A percentile compares a stretch with the other conserved stretches of the same genome.
phyloP scores from a whole-genome alignment of 2,888 invertebrate genomes.

The Drosophila colorata region DNA sequence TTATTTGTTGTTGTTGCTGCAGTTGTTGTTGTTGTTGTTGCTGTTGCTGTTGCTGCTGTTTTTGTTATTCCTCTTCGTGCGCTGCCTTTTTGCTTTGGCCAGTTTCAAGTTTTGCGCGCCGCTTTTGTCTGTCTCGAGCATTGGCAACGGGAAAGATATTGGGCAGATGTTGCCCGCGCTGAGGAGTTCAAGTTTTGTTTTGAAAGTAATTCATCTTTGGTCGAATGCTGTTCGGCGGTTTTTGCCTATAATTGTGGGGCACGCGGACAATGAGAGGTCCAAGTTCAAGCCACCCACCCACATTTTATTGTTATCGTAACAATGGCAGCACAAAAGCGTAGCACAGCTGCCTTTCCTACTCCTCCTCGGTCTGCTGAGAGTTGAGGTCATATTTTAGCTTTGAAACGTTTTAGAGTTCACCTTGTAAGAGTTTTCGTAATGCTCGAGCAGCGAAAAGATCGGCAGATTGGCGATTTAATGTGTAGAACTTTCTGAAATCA shows the following conservation, averaged over 20 bases:
- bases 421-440: constrained; percentile 25
- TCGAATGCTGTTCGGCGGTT: constrained; percentile 33
- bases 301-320: constrained; percentile 79
- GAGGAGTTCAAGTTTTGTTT: constrained; percentile 64
- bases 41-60: constrained; percentile 14
- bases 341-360: constrained; percentile 64
- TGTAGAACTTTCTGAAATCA: not conserved
- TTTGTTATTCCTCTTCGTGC: constrained; percentile 6
- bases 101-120: constrained; percentile 49
- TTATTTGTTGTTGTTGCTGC: constrained; percentile 42
- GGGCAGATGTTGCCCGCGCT: constrained; percentile 54
- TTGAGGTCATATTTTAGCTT: constrained; percentile 34
- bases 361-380: constrained; percentile 17
- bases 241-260: constrained; percentile 72
- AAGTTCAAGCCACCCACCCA: constrained; percentile 79
- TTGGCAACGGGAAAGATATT: constrained; percentile 40
- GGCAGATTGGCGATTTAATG: not conserved
- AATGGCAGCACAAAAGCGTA: constrained; percentile 65
- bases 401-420: constrained; percentile 14
- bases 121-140: constrained; percentile 30
- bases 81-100: constrained; percentile 42
- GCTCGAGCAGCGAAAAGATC: constrained; percentile 5
- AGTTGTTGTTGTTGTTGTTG: constrained; percentile 2
- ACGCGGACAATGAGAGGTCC: constrained; percentile 67
- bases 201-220: constrained; percentile 72